Evolutionary conservation across 2,888 invertebrate species (phyloP), one percentile per base, ranked within the genome.

Genomic region (Caenorhabditis macrosperma): DNA sequence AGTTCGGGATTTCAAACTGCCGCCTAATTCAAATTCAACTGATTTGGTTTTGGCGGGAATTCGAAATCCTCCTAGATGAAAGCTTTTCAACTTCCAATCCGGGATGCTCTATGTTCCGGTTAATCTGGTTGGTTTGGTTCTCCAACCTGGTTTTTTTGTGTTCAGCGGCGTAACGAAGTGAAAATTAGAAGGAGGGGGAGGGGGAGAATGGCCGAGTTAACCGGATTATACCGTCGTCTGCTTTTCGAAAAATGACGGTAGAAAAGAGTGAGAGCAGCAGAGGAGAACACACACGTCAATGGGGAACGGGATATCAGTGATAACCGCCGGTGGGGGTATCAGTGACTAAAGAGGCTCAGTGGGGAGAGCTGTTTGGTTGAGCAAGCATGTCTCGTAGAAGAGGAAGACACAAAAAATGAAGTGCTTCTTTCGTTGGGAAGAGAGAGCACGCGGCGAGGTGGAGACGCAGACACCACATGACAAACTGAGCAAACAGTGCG

Each of bases 401-500:
- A 20, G 48, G 30, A 50, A 48, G 61, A 61, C 48, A 61, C 48
- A 61, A 48, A 61, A 66, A 66, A 66, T 66, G 66, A 66, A 66
- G 66, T 66, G 66, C 63, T 64, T 64, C 63, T 50, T 41, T 20
- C 12, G 38, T 9, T 33, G 57, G 50, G 41, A 57, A 20, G 59
- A 54, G 71, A 71, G 61, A 60, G 24, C 44, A 50, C 44, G 54
- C 33, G 44, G 44, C n/a, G 38, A 61, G 15, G 54, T 20, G 60
- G 71, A 71, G 54, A 54, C 71, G 30, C 28, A 61, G 54, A 20
- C 44, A 28, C n/a, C 71, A 54, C 71, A 61, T 71, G 71, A 71
- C 61, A 61, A 28, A 46, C 41, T 61, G 71, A 61, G 71, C 71
- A 71, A 71, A 71, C 71, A 71, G 71, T 69, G 61, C 59, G 46